Percentiles rank a stretch among this genome's conserved stretches.
Evolutionary conservation across 2,113 vertebrate species (phyloP).

Genomic region (Gasterosteus nipponicus): DNA sequence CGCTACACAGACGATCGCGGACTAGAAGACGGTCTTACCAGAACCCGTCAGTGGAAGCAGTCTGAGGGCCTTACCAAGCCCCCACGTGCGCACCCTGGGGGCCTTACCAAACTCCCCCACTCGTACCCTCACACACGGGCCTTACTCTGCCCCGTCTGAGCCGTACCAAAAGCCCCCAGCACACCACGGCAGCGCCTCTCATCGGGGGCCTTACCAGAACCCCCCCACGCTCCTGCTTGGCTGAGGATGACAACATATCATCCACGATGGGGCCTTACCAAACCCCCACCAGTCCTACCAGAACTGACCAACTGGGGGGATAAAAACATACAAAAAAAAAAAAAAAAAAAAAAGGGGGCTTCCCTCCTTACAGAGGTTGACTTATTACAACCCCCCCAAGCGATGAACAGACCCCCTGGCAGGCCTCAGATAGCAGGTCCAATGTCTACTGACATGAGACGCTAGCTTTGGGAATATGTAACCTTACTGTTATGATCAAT

Average conservation of each 20-base stretch:
- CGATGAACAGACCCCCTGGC: background rate
- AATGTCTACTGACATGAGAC: slow-evolving; percentile 1
- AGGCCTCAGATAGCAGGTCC: slow-evolving; percentile 14
- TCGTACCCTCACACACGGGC: slow-evolving; percentile 21
- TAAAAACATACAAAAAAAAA: background rate
- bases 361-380: slow-evolving; percentile 22
- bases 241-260: slow-evolving; percentile 49
- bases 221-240: slow-evolving; percentile 56
- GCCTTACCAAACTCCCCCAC: slow-evolving; percentile 65
- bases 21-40: slow-evolving; percentile 61
- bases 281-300: slow-evolving; percentile 65
- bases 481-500: background rate
- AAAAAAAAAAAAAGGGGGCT: background rate
- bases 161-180: slow-evolving; percentile 56
- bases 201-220: slow-evolving; percentile 77
- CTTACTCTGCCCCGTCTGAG: slow-evolving; percentile 36
- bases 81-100: slow-evolving; percentile 16
- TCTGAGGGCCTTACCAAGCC: slow-evolving; percentile 51
- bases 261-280: slow-evolving; percentile 78
- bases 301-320: slow-evolving; percentile 47
- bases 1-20: slow-evolving; percentile 59
- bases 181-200: slow-evolving; percentile 41
- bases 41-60: slow-evolving; percentile 25
- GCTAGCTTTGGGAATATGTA: background rate
- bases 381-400: slow-evolving; percentile 39